Conservation (phyloP, 2,113 vertebrate species). For the Lagopus muta region DNA sequence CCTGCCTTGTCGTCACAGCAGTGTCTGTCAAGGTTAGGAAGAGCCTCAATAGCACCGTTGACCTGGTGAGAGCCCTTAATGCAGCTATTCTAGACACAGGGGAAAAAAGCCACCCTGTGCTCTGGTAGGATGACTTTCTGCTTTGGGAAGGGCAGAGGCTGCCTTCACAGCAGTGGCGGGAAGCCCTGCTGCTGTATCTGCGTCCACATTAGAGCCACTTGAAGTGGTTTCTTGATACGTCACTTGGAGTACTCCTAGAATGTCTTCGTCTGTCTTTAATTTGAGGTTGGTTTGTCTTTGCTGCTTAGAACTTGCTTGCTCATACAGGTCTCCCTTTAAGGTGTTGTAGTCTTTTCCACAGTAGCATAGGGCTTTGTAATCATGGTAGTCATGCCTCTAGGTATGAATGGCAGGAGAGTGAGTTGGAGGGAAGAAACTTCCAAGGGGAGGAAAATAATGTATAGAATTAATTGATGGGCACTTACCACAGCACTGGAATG, state of each 20-base stretch:
- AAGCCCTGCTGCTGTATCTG: background rate
- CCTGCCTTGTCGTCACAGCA: background rate
- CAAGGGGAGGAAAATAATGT: background rate
- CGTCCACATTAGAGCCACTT: background rate
- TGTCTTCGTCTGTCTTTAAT: background rate
- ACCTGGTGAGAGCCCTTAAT: background rate
- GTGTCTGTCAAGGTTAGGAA: constrained; percentile 35
- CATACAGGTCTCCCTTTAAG: background rate
- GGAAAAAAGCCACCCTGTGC: background rate
- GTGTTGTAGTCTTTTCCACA: background rate
- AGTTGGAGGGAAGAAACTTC: constrained; percentile 7
- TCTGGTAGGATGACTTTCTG: background rate
- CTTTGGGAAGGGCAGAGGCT: background rate
- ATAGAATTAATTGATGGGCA: background rate
- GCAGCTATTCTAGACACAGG: constrained; percentile 7
- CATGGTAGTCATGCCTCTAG: background rate
- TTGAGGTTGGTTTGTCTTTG: background rate
- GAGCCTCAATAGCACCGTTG: constrained; percentile 3
- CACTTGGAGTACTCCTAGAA: background rate
- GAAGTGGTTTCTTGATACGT: background rate
- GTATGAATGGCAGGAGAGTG: background rate
- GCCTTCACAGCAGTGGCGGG: background rate
- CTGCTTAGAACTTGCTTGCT: background rate
- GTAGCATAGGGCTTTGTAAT: background rate
- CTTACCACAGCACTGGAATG: background rate